Conservation (phyloP, 2,113 vertebrate species). For the Callospermophilus lateralis region DNA sequence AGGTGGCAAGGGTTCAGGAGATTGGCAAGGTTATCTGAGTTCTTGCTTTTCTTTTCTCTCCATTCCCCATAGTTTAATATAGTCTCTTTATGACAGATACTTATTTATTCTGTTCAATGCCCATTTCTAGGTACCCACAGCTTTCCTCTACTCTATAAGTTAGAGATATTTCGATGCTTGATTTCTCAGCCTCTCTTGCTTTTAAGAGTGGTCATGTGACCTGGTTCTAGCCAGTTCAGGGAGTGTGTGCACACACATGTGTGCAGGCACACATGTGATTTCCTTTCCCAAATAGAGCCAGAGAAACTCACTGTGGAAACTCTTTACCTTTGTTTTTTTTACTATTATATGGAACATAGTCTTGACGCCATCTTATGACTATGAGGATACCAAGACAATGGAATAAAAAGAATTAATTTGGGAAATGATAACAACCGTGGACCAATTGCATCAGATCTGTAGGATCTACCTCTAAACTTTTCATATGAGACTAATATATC, state of each 20-base stretch:
- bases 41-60: slow-evolving; percentile 22
- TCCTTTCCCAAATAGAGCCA: not conserved
- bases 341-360: not conserved
- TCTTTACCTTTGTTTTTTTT: not conserved
- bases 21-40: not conserved
- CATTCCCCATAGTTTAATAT: not conserved
- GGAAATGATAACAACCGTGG: not conserved
- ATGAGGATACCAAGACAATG: not conserved
- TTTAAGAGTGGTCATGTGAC: not conserved
- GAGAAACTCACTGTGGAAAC: not conserved
- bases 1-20: not conserved
- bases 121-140: not conserved
- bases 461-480: not conserved
- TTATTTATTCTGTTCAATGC: not conserved
- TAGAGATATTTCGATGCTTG: not conserved
- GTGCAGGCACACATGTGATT: not conserved
- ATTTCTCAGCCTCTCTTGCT: not conserved
- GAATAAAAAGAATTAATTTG: slow-evolving; percentile 36
- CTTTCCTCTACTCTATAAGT: not conserved
- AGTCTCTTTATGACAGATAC: not conserved
- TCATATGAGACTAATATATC: not conserved
- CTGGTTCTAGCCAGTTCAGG: not conserved
- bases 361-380: not conserved
- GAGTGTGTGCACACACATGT: not conserved
- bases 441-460: not conserved